Conservation (phyloP, 2,888 invertebrate species). For the Yponomeuta evonymella region DNA sequence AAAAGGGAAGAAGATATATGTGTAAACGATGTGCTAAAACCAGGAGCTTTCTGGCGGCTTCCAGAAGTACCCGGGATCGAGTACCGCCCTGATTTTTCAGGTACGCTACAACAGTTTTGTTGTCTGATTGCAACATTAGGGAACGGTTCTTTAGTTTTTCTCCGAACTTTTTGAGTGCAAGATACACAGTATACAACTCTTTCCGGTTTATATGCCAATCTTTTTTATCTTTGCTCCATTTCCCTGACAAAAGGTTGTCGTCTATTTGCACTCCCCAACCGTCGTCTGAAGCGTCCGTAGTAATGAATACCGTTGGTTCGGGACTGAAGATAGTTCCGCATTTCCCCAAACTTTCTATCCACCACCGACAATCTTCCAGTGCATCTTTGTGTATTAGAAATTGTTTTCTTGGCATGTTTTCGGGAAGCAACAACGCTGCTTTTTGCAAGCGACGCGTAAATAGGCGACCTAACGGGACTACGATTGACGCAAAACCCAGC, state of each 20-base stretch:
- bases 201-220: conserved; percentile 29
- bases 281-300: conserved; percentile 27
- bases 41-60: conserved; percentile 6
- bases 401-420: background rate
- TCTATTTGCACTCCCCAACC: conserved; percentile 26
- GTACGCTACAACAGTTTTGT: conserved; percentile 23
- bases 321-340: conserved; percentile 18
- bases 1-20: conserved; percentile 19
- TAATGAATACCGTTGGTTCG: conserved; percentile 21
- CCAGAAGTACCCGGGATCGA: conserved; percentile 10
- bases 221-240: conserved; percentile 22
- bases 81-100: conserved; percentile 27
- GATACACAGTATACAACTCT: conserved; percentile 24
- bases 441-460: conserved; percentile 21
- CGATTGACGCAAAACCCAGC: conserved; percentile 23
- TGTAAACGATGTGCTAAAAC: conserved; percentile 3
- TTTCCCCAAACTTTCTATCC: conserved; percentile 17
- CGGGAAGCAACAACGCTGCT: conserved; percentile 14
- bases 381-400: conserved; percentile 7
- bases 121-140: too few relatives aligned
- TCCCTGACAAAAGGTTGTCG: conserved; percentile 5
- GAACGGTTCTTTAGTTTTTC: too few relatives aligned
- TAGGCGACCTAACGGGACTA: conserved; percentile 22
- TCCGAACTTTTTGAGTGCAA: background rate
- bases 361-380: conserved; percentile 22